phyloP scores from a whole-genome alignment of 2,797 vertebrate species.

The Poecilia gillii region DNA sequence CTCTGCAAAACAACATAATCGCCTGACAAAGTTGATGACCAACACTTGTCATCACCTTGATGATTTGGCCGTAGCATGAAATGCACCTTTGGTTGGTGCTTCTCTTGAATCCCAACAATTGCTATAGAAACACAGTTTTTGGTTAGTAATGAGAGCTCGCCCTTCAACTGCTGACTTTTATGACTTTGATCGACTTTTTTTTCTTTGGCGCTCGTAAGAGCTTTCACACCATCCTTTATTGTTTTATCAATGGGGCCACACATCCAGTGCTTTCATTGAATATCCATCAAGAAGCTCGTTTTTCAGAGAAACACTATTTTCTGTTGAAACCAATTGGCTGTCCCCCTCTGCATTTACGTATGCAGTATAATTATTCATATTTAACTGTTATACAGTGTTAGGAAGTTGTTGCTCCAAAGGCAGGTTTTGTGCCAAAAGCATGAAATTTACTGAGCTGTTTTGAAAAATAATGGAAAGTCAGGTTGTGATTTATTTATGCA shows the following conservation, averaged over 20 bases:
- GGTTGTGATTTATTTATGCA: neutral
- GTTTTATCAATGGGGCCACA: neutral
- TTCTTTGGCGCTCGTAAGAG: neutral
- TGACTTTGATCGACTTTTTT: neutral
- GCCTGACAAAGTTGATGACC: neutral
- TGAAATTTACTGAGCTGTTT: neutral
- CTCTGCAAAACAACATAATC: neutral
- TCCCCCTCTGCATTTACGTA: neutral
- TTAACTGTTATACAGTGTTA: neutral
- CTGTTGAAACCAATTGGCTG: neutral
- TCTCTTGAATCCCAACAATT: neutral
- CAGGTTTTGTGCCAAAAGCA: neutral
- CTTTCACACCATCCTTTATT: neutral
- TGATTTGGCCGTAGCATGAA: neutral
- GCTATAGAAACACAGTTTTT: neutral
- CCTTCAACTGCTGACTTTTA: neutral
- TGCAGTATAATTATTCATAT: neutral
- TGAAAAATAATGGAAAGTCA: neutral
- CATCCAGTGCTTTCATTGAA: neutral
- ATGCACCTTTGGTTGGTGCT: neutral
- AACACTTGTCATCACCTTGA: neutral
- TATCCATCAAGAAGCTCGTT: neutral
- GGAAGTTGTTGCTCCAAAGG: neutral
- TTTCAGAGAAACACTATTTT: neutral
- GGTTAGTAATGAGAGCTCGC: neutral